Conservation (phyloP, 2,888 invertebrate species). For the Melinaea marsaeus region DNA sequence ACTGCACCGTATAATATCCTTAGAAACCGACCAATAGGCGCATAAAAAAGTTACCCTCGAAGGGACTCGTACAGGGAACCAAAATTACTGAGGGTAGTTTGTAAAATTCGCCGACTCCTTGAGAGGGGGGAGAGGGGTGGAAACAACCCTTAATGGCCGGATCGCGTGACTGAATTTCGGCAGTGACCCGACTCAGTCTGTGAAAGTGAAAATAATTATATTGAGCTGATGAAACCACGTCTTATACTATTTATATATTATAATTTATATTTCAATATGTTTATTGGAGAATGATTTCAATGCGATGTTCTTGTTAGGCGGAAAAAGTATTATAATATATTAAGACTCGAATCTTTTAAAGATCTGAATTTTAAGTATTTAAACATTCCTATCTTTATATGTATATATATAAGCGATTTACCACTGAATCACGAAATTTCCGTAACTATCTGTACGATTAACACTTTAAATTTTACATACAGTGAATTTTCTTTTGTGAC, state of each 20-base stretch:
- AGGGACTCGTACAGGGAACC: conserved; percentile 54
- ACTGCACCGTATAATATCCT: conserved; percentile 59
- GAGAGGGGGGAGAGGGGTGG: conserved; percentile 42
- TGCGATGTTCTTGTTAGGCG: no score
- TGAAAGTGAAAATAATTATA: conserved; percentile 74
- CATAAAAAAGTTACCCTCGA: conserved; percentile 53
- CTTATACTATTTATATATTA: conserved; percentile 4
- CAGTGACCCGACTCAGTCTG: conserved; percentile 71
- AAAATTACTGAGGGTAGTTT: conserved; percentile 70
- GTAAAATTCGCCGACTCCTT: conserved; percentile 71
- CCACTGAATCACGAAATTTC: no score
- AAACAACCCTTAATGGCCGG: conserved; percentile 74
- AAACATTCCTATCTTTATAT: no score
- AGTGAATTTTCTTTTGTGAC: no score
- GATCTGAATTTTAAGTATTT: no score
- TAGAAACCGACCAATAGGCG: conserved; percentile 47
- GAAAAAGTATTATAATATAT: no score
- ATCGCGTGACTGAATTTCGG: conserved; percentile 78
- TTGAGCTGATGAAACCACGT: conserved; percentile 48
- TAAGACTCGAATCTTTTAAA: no score
- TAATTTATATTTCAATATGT: neutral
- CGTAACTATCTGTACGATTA: no score
- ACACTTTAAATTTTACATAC: no score
- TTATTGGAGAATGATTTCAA: no score
- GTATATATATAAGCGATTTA: no score